Percentiles rank a stretch among this genome's conserved stretches.
phyloP scores from a whole-genome alignment of 2,888 invertebrate species.

The Drosophila parthenogenetica region DNA sequence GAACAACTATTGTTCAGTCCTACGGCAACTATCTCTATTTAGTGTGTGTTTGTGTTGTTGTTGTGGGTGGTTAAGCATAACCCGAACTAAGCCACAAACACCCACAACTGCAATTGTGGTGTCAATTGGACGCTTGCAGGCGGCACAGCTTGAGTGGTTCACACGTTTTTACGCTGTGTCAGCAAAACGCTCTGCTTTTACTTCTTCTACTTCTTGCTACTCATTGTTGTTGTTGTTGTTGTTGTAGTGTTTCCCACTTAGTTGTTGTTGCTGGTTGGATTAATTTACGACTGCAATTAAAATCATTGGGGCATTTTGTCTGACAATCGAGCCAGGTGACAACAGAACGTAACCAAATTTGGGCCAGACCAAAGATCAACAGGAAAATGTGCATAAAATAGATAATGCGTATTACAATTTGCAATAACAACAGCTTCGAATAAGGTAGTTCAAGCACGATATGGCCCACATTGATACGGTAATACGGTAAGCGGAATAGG shows the following conservation, averaged over 20 bases:
- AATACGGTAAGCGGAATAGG: not conserved
- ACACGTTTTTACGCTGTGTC: constrained; percentile 63
- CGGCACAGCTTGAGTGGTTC: constrained; percentile 71
- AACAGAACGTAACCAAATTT: constrained; percentile 32
- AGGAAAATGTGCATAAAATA: constrained; percentile 78
- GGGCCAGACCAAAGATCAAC: constrained; percentile 54
- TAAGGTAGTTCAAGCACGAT: constrained; percentile 62
- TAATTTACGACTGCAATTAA: constrained; percentile 84
- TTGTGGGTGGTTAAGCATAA: constrained; percentile 24
- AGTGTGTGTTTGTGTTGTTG: constrained; percentile 4
- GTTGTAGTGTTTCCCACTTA: constrained; percentile 1
- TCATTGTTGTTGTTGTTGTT: constrained; percentile 26
- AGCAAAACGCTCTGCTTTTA: constrained; percentile 13
- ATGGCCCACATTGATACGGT: constrained; percentile 47
- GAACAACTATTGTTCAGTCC: constrained; percentile 27
- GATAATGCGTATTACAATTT: constrained; percentile 68
- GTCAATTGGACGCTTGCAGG: constrained; percentile 56
- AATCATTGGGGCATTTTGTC: constrained; percentile 57
- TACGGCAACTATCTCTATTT: not conserved
- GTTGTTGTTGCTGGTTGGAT: constrained; percentile 73
- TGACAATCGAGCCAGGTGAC: constrained; percentile 46
- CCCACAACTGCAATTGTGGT: constrained; percentile 58
- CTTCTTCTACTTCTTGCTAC: constrained; percentile 8
- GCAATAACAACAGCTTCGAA: constrained; percentile 54
- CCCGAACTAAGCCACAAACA: constrained; percentile 29